Percentiles rank a stretch among this genome's conserved stretches.
phyloP scores from a whole-genome alignment of 2,113 vertebrate genomes.

The Oriolus oriolus region DNA sequence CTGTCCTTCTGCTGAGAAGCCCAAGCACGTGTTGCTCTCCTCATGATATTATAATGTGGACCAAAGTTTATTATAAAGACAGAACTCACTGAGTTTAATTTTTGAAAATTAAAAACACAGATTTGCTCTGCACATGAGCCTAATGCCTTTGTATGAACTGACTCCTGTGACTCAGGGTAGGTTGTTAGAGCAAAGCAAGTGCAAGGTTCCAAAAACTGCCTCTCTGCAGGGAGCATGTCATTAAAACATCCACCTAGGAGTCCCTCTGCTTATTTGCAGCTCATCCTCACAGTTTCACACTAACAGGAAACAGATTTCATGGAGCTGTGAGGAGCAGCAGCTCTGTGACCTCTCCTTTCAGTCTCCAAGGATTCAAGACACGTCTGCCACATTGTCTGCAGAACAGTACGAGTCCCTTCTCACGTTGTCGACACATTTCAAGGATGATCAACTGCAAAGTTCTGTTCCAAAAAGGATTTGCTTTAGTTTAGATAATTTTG shows the following conservation, averaged over 20 bases:
- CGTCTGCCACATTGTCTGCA: constrained; percentile 41
- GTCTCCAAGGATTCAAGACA: constrained; percentile 52
- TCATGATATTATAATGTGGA: fast-evolving
- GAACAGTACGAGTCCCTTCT: constrained; percentile 40
- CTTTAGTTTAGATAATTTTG: constrained; percentile 39
- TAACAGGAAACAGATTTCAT: constrained; percentile 55
- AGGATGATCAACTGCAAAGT: constrained; percentile 12
- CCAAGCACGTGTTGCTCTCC: neutral
- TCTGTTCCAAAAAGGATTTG: constrained; percentile 39
- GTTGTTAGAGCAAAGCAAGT: neutral
- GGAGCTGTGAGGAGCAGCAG: constrained; percentile 18
- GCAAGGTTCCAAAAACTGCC: neutral
- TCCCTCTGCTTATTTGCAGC: neutral
- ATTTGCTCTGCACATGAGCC: neutral
- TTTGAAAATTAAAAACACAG: neutral
- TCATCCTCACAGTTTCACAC: neutral
- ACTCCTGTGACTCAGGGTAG: neutral
- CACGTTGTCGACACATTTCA: constrained; percentile 46
- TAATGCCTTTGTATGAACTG: fast-evolving
- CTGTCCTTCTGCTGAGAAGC: neutral
- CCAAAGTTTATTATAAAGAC: neutral
- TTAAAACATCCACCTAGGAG: neutral
- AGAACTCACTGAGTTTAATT: neutral
- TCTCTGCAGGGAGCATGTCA: neutral
- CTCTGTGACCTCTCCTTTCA: constrained; percentile 45